These are phyloP conservation scores for Psettodes erumei DNA, from an alignment of 2,113 vertebrate genomes.

Conservation along the genomic window DNA sequence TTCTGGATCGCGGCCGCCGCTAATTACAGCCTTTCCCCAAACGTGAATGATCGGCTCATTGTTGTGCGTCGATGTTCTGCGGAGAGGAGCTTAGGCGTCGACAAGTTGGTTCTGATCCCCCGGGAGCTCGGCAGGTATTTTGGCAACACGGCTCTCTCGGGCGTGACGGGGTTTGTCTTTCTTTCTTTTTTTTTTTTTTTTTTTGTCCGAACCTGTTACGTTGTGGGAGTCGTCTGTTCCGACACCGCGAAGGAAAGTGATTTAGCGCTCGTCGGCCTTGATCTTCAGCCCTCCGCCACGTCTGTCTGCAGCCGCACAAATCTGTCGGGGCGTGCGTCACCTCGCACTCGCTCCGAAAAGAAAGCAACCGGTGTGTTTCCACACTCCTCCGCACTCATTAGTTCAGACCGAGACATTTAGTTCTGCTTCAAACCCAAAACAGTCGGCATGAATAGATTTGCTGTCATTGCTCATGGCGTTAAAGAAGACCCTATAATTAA, in stretches of 20 bases:
- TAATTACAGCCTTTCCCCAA: slow-evolving; percentile 43
- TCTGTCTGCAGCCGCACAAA: not conserved
- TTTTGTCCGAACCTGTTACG: slow-evolving; percentile 62
- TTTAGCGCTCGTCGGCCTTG: slow-evolving; percentile 34
- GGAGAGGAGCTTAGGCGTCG: slow-evolving; percentile 33
- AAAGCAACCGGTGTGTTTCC: too few relatives aligned
- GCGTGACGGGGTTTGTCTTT: slow-evolving; percentile 12
- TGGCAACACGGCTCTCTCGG: slow-evolving; percentile 47
- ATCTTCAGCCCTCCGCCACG: slow-evolving; percentile 34
- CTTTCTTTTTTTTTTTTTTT: too few relatives aligned
- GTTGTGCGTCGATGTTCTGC: slow-evolving; percentile 51
- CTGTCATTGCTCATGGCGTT: not conserved
- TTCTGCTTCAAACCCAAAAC: not conserved
- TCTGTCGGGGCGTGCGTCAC: too few relatives aligned
- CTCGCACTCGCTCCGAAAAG: too few relatives aligned
- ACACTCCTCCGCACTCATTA: not conserved
- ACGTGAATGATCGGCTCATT: slow-evolving; percentile 45
- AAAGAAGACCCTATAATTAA: not conserved
- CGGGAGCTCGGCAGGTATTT: slow-evolving; percentile 49
- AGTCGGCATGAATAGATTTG: too few relatives aligned
- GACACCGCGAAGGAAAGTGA: slow-evolving; percentile 43
- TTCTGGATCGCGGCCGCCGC: not conserved
- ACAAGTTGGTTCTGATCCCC: slow-evolving; percentile 70
- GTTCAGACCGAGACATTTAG: not conserved
- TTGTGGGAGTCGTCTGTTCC: slow-evolving; percentile 39